Percentiles rank a stretch among this genome's conserved stretches.
phyloP scores from a whole-genome alignment of 53 echinoderm and acorn worm species.

The Astropecten irregularis region DNA sequence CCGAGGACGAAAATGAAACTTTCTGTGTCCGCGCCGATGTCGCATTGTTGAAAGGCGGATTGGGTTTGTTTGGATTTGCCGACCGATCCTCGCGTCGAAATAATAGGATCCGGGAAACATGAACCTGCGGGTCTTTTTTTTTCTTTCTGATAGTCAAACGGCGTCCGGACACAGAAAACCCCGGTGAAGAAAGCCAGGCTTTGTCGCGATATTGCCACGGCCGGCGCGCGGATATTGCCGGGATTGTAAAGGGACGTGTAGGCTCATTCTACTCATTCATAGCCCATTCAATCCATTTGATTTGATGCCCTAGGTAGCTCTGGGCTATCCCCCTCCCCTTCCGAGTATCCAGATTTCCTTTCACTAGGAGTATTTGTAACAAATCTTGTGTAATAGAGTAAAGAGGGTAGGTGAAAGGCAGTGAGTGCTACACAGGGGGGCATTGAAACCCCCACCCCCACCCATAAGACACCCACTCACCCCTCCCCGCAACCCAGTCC shows the following conservation, averaged over 20 bases:
- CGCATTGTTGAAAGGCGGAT: constrained; percentile 22
- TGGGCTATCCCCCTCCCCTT: too few relatives aligned
- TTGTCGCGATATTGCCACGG: constrained; percentile 25
- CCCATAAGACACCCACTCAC: too few relatives aligned
- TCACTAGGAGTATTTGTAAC: too few relatives aligned
- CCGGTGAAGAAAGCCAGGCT: background rate
- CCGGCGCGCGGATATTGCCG: constrained; percentile 20
- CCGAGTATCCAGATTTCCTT: too few relatives aligned
- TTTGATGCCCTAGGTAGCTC: too few relatives aligned
- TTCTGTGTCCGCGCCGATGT: constrained; percentile 16
- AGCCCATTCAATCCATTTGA: too few relatives aligned
- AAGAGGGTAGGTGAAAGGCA: too few relatives aligned
- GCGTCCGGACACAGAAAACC: background rate
- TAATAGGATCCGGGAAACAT: constrained; percentile 34
- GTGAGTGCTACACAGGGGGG: too few relatives aligned
- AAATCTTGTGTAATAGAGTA: too few relatives aligned
- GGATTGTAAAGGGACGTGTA: background rate
- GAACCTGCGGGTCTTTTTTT: constrained; percentile 10
- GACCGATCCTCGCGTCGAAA: constrained; percentile 1
- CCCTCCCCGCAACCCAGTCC: too few relatives aligned
- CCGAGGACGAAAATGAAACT: constrained; percentile 48
- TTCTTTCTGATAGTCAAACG: constrained; percentile 14
- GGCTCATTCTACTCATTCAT: too few relatives aligned
- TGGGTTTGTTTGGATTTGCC: constrained; percentile 43
- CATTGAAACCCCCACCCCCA: too few relatives aligned